Conservation (phyloP, 2,888 invertebrate genomes). For the Dioctria rufipes region DNA sequence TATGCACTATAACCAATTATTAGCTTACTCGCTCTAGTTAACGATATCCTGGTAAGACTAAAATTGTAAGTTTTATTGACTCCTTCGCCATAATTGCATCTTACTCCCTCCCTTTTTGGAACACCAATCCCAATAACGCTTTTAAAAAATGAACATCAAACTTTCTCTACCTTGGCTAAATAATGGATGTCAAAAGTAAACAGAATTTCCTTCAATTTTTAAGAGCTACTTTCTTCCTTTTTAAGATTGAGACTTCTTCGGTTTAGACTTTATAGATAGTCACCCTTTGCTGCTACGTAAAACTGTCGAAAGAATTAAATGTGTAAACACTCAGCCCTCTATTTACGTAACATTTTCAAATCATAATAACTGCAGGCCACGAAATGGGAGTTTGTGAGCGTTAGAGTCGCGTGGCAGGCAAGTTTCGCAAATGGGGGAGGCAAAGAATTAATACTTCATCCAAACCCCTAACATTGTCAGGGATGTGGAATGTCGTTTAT, state of each 20-base stretch:
- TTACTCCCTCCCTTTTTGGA: too few relatives aligned
- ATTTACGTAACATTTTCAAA: constrained; percentile 38
- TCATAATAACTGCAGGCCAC: constrained; percentile 23
- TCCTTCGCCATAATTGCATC: too few relatives aligned
- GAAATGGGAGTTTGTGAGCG: constrained; percentile 8
- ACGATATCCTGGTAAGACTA: too few relatives aligned
- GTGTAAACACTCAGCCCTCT: constrained; percentile 33
- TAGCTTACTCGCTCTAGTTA: too few relatives aligned
- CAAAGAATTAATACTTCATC: constrained; percentile 15
- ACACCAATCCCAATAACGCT: too few relatives aligned
- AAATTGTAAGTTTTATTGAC: too few relatives aligned
- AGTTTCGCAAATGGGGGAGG: not conserved
- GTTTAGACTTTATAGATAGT: too few relatives aligned
- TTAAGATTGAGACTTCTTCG: not conserved
- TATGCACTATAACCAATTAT: too few relatives aligned
- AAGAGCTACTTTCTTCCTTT: not conserved
- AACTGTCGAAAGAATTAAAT: constrained; percentile 10
- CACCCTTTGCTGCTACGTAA: constrained; percentile 7
- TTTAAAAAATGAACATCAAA: too few relatives aligned
- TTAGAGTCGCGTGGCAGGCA: constrained; percentile 46
- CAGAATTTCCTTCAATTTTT: too few relatives aligned
- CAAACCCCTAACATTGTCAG: constrained; percentile 1
- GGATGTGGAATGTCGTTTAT: constrained; percentile 44
- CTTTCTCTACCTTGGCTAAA: too few relatives aligned
- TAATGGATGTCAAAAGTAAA: too few relatives aligned